Conservation (phyloP, 2,797 vertebrate species). For the Melanotaenia boesemani region DNA sequence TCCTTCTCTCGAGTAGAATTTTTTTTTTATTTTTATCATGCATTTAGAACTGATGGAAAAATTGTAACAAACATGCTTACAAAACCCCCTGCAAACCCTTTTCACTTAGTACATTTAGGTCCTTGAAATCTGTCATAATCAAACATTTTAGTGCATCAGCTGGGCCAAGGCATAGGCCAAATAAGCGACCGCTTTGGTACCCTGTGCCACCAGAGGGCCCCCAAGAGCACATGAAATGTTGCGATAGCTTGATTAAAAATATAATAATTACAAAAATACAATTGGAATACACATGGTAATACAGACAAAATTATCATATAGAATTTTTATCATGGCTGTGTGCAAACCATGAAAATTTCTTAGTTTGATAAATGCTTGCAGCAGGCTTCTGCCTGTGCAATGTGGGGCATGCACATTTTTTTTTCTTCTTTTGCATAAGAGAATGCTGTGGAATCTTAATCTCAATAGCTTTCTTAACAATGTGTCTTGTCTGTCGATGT, state of each 20-base stretch:
- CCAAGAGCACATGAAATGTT: background rate
- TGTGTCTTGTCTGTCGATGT: too few relatives aligned
- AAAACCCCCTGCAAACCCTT: slow-evolving; percentile 2
- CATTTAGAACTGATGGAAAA: slow-evolving; percentile 20
- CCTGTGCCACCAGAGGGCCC: background rate
- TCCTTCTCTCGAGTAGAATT: slow-evolving; percentile 22
- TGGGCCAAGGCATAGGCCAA: background rate
- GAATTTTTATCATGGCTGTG: background rate
- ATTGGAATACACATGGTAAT: background rate
- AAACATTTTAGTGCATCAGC: background rate
- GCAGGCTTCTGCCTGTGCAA: too few relatives aligned
- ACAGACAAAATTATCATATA: background rate
- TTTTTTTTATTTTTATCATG: slow-evolving; percentile 23
- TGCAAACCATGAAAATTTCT: background rate
- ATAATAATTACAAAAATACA: background rate
- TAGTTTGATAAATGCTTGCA: too few relatives aligned
- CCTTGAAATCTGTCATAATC: slow-evolving; percentile 38
- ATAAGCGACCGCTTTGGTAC: background rate
- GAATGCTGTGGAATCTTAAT: too few relatives aligned
- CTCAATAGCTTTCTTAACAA: too few relatives aligned
- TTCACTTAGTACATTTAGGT: slow-evolving; percentile 40
- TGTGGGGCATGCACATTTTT: background rate
- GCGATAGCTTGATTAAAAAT: background rate
- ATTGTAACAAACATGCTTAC: slow-evolving; percentile 1
- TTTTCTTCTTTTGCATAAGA: too few relatives aligned